Conservation (phyloP, 2,888 invertebrate genomes). For the Agrochola macilenta region DNA sequence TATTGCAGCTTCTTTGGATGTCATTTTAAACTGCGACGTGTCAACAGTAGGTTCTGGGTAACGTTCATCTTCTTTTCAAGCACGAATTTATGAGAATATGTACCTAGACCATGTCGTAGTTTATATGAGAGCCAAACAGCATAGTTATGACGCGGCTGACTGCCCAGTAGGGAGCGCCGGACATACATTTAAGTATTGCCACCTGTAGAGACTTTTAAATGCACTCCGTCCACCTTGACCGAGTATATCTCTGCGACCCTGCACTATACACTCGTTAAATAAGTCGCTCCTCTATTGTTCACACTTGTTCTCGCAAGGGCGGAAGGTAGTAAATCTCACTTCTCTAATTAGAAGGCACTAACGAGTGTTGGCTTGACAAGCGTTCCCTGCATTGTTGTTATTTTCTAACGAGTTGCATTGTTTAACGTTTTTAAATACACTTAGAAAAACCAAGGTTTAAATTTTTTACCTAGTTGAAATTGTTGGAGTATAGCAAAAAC, state of each 20-base stretch:
- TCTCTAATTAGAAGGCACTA: slow-evolving; percentile 75
- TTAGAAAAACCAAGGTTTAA: slow-evolving; percentile 32
- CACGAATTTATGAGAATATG: background rate
- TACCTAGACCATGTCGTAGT: background rate
- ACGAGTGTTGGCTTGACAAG: slow-evolving; percentile 68
- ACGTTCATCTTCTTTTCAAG: background rate
- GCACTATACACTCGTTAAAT: slow-evolving; percentile 74
- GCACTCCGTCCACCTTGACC: slow-evolving; percentile 79
- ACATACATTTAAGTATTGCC: background rate
- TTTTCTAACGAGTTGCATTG: slow-evolving; percentile 73
- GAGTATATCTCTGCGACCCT: slow-evolving; percentile 72
- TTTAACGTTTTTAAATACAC: slow-evolving; percentile 66
- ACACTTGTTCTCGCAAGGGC: slow-evolving; percentile 70
- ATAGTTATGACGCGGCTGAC: background rate
- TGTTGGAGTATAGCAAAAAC: too few relatives aligned
- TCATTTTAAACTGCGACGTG: background rate
- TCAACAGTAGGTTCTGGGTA: too few relatives aligned
- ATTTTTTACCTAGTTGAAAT: background rate
- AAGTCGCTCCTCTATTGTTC: slow-evolving; percentile 76
- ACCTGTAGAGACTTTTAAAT: background rate
- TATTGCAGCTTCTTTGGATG: slow-evolving; percentile 5
- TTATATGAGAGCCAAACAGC: background rate
- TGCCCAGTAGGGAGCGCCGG: background rate
- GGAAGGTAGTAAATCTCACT: slow-evolving; percentile 76
- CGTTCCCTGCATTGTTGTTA: slow-evolving; percentile 76